These are phyloP conservation scores for Heteropelma amictum DNA, from an alignment of 2,888 invertebrate genomes.

Conservation along the genomic window DNA sequence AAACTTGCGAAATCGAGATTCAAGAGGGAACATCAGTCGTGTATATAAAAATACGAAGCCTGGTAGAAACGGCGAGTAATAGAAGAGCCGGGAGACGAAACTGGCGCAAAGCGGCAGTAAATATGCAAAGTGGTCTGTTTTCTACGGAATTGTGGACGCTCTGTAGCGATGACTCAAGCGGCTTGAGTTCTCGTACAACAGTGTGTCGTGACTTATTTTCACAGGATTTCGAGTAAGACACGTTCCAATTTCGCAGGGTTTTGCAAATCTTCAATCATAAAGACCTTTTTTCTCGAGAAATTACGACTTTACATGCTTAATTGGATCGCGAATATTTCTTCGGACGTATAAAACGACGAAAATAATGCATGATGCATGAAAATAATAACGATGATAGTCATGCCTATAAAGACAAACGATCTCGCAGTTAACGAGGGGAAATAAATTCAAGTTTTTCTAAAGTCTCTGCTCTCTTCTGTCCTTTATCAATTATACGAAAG, in stretches of 20 bases:
- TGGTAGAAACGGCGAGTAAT: background rate
- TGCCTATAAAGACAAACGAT: too few relatives aligned
- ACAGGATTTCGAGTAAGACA: background rate
- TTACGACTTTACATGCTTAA: too few relatives aligned
- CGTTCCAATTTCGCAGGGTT: background rate
- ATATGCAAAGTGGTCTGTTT: slow-evolving; percentile 57
- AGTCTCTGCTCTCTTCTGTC: too few relatives aligned
- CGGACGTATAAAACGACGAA: too few relatives aligned
- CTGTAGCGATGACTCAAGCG: slow-evolving; percentile 33
- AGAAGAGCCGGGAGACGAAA: slow-evolving; percentile 15
- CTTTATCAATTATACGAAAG: too few relatives aligned
- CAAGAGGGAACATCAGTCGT: background rate
- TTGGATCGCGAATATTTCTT: too few relatives aligned
- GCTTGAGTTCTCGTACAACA: slow-evolving; percentile 22
- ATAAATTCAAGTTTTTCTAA: too few relatives aligned
- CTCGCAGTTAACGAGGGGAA: too few relatives aligned
- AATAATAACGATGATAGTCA: too few relatives aligned
- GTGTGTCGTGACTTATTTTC: slow-evolving; percentile 27
- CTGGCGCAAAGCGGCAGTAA: slow-evolving; percentile 45
- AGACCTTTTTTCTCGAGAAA: too few relatives aligned
- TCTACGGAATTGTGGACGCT: slow-evolving; percentile 47
- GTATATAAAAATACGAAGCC: slow-evolving; percentile 1
- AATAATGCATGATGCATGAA: too few relatives aligned
- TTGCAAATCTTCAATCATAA: background rate
- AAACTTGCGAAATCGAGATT: background rate